Percentiles rank a stretch among this genome's conserved stretches.
These are phyloP conservation scores for Spondyliosoma cantharus DNA, from an alignment of 2,797 vertebrate species.

Conservation along the genomic window DNA sequence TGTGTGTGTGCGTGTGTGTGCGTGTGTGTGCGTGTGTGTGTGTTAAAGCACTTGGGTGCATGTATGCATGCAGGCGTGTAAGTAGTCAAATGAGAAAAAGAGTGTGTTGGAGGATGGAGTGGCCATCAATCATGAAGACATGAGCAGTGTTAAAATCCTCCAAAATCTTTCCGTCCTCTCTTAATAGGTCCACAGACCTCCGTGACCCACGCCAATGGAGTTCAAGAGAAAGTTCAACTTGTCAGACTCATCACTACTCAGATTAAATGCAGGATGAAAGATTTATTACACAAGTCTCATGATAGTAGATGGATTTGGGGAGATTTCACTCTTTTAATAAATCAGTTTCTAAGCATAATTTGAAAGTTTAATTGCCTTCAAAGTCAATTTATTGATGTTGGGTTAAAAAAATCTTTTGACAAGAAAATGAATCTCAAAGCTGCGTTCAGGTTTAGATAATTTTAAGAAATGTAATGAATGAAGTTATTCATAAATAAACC, in stretches of 20 bases:
- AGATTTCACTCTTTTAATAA: slow-evolving; percentile 1
- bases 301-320: slow-evolving; percentile 12
- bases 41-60: slow-evolving; percentile 12
- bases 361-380: slow-evolving; percentile 7
- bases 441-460: background rate
- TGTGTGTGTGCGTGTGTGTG: background rate
- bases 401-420: background rate
- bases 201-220: slow-evolving; percentile 34
- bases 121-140: slow-evolving; percentile 45
- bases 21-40: background rate
- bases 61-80: background rate
- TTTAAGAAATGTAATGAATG: no score
- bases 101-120: slow-evolving; percentile 9
- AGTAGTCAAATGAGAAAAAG: slow-evolving; percentile 14
- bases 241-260: slow-evolving; percentile 18
- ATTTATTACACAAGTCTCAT: slow-evolving; percentile 16
- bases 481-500: no score
- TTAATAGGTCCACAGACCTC: slow-evolving; percentile 44
- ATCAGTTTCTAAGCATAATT: slow-evolving; percentile 22
- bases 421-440: background rate
- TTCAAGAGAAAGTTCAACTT: slow-evolving; percentile 48
- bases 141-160: slow-evolving; percentile 29
- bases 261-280: slow-evolving; percentile 19
- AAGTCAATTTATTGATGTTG: background rate
- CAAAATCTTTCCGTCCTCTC: slow-evolving; percentile 28